Evolutionary conservation across 2,888 invertebrate genomes (phyloP).

Genomic region (Antheraea yamamai): DNA sequence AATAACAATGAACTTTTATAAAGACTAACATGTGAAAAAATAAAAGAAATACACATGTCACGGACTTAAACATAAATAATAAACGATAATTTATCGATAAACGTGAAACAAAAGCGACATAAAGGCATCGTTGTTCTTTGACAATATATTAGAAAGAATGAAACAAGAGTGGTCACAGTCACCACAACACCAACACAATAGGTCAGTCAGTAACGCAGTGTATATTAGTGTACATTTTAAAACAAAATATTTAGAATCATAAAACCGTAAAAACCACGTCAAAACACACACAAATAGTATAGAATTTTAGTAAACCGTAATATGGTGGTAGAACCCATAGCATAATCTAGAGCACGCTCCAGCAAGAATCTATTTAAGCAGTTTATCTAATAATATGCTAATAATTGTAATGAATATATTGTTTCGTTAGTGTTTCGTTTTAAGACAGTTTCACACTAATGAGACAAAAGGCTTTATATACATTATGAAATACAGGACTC

Average conservation of each 20-base stretch:
- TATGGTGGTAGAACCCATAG: neutral
- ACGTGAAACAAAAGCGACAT: conserved; percentile 4
- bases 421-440: no score
- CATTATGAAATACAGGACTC: no score
- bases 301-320: neutral
- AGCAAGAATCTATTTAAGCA: no score
- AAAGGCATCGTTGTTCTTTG: conserved; percentile 21
- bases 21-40: neutral
- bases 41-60: neutral
- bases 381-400: no score
- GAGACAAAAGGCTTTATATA: no score
- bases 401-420: no score
- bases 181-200: neutral
- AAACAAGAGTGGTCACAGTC: neutral
- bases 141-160: conserved; percentile 11
- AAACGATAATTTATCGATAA: neutral
- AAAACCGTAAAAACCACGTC: neutral
- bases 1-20: neutral
- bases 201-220: neutral
- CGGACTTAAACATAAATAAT: conserved; percentile 7
- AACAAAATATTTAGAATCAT: neutral
- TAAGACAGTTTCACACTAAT: no score
- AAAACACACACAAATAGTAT: neutral
- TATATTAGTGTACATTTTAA: neutral
- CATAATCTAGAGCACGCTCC: no score